Evolutionary conservation across 2,113 vertebrate species (phyloP), one percentile per base, ranked within the genome.

Genomic region (Hirundichthys speculiger): DNA sequence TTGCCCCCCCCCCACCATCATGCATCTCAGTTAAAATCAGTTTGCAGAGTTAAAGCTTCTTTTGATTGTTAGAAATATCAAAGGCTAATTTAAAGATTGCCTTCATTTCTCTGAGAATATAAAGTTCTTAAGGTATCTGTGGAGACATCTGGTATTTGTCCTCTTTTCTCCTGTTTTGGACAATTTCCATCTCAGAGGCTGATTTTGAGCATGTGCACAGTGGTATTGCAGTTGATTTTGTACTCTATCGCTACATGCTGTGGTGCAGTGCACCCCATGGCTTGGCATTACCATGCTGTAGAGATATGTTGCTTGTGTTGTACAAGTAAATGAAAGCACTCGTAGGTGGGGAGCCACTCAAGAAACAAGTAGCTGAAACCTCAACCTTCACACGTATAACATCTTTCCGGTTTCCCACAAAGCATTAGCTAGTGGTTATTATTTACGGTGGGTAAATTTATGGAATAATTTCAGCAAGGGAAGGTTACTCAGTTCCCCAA

Each of bases 371-470:
- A 52, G 71, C 68, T 64, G 45, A 78, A 88, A 87, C 73, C 73
- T 80, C 59, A 83, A 84, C 85, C 85, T 89, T 87, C 77, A 80
- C 73, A 86, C 78, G 71, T 77, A 75, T 56, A 80, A 84, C 75
- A 89, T 81, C 76, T 81, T 85, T 63, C 82, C 73, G 73, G 80
- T 84, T 82, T 83, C 70, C 69, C 42, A 81, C 86, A 86, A 88
- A 88, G 90, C 80, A 88, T 83, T 89, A 85, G 80, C 71, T 65
- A 34, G 9, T 63, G 84, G 90, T 91, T 93, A 92, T 93, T 93
- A 93, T 93, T 93, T 93, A 93, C 89, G 88, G 92, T 78, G 89
- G 84, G 60, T 88, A 90, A 81, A 93, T 94, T 94, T 93, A 94
- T 93, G 91, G 90, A 93, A 93, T 92, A 82, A 92, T 90, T 92